Evolutionary conservation across 2,113 vertebrate genomes (phyloP).

Genomic region (Alligator sinensis): DNA sequence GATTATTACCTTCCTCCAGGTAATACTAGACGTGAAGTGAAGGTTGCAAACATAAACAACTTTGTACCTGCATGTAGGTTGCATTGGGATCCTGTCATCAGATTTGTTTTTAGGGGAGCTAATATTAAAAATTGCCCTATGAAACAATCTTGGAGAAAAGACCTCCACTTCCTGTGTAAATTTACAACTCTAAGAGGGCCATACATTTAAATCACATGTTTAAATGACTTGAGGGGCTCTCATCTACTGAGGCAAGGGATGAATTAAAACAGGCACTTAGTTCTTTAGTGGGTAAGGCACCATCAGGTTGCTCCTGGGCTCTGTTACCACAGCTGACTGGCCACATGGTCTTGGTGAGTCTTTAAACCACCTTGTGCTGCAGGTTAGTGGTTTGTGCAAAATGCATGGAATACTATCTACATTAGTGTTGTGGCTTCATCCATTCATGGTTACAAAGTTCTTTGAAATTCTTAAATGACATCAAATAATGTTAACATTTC

Average conservation of each 20-base stretch:
- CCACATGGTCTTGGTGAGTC: background rate
- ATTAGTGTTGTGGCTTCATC: background rate
- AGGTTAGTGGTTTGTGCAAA: background rate
- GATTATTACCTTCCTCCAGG: background rate
- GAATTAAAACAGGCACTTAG: background rate
- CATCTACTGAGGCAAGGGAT: background rate
- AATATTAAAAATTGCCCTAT: background rate
- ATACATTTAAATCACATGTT: background rate
- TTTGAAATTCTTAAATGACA: background rate
- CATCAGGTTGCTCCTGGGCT: background rate
- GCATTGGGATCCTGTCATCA: background rate
- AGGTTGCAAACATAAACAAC: background rate
- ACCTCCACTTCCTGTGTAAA: background rate
- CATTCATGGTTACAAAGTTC: background rate
- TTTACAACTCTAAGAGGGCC: background rate
- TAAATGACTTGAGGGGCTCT: background rate
- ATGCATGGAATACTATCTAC: background rate
- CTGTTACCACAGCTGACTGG: too few species aligned
- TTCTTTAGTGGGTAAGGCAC: background rate
- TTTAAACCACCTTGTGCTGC: accelerated
- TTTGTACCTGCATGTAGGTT: background rate
- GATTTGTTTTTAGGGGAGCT: background rate
- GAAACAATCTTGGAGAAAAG: background rate
- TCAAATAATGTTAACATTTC: background rate
- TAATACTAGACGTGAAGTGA: background rate